Conservation (phyloP, 2,797 vertebrate species). For the Poecile montanus region DNA sequence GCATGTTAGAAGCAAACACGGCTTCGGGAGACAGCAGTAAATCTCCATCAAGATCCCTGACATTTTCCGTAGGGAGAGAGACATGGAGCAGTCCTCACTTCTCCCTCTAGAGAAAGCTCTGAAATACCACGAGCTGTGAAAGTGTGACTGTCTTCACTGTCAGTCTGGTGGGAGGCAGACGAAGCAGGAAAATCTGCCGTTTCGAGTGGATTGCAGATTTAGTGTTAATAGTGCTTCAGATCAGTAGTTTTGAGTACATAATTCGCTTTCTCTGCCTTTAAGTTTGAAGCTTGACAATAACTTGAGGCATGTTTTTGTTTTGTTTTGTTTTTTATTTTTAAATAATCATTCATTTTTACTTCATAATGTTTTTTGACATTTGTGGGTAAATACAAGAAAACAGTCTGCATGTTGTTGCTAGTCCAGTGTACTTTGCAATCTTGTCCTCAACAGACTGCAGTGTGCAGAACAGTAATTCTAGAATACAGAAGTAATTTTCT, state of each 20-base stretch:
- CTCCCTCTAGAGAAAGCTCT: conserved; percentile 68
- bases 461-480: conserved; percentile 74
- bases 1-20: conserved; percentile 72
- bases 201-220: conserved; percentile 54
- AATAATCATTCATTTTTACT: conserved; percentile 59
- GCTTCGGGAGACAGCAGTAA: conserved; percentile 74
- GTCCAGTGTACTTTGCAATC: conserved; percentile 77
- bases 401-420: conserved; percentile 78
- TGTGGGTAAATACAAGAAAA: conserved; percentile 77
- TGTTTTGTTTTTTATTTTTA: not conserved
- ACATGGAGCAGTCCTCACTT: conserved; percentile 32
- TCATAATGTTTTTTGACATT: conserved; percentile 75
- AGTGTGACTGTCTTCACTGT: conserved; percentile 42
- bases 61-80: conserved; percentile 46
- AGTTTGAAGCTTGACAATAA: conserved; percentile 77
- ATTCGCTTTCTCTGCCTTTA: conserved; percentile 71
- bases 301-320: conserved; percentile 62
- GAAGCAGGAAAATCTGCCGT: conserved; percentile 31
- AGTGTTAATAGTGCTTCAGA: conserved; percentile 70
- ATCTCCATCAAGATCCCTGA: conserved; percentile 68
- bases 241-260: conserved; percentile 70
- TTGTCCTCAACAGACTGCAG: conserved; percentile 70
- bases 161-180: conserved; percentile 63
- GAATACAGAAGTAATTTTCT: conserved; percentile 75
- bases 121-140: conserved; percentile 62